These are phyloP conservation scores for Cepaea nemoralis DNA, from an alignment of 1,140 invertebrate genomes.

Conservation along the genomic window DNA sequence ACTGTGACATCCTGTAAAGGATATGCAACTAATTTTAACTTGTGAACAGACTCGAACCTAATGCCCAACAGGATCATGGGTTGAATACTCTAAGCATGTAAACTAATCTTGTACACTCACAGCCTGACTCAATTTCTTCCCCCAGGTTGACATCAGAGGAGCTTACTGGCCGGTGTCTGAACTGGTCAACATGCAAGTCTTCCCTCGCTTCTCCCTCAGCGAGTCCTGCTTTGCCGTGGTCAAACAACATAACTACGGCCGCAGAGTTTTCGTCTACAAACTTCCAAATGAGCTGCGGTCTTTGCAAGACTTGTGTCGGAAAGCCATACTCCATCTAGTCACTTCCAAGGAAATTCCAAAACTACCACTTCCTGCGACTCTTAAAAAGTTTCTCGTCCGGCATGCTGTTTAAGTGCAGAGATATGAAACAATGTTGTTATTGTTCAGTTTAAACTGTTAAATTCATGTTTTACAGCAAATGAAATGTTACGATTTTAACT, in stretches of 20 bases:
- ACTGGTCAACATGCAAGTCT: slow-evolving; percentile 61
- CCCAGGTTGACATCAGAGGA: slow-evolving; percentile 54
- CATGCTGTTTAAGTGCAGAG: not conserved
- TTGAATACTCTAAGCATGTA: too few relatives aligned
- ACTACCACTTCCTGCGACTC: slow-evolving; percentile 52
- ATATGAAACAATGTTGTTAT: not conserved
- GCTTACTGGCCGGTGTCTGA: slow-evolving; percentile 64
- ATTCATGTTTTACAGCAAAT: not conserved
- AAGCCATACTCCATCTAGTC: slow-evolving; percentile 55
- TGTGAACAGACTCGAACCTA: too few relatives aligned
- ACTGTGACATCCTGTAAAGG: too few relatives aligned
- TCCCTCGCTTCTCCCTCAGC: slow-evolving; percentile 60
- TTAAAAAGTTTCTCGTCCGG: slow-evolving; percentile 18
- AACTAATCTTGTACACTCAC: too few relatives aligned
- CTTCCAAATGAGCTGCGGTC: slow-evolving; percentile 49
- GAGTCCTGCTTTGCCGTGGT: slow-evolving; percentile 59
- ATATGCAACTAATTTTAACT: too few relatives aligned
- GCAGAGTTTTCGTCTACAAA: slow-evolving; percentile 60
- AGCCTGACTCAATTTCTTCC: not conserved
- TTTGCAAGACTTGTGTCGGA: slow-evolving; percentile 58
- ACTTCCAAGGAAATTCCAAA: slow-evolving; percentile 50
- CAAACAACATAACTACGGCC: slow-evolving; percentile 57
- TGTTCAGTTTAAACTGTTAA: not conserved
- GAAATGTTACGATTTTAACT: too few relatives aligned
- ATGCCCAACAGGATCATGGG: too few relatives aligned